Base-by-base conservation (phyloP, 1,140 invertebrate species). In the Drosophila novamexicana region DNA sequence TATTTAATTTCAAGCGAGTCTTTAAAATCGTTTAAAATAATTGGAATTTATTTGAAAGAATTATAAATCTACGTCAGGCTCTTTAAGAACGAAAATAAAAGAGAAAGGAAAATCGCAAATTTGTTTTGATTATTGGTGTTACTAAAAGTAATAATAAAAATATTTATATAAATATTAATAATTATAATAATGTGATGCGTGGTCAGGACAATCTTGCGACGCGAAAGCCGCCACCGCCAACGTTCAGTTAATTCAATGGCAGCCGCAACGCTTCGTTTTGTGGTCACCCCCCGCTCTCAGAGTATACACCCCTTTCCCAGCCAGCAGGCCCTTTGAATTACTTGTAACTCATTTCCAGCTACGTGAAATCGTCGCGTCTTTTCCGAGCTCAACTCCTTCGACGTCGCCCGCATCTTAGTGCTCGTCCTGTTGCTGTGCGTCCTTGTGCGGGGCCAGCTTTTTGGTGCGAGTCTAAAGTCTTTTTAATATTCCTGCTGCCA, bases 401-500 rank as follows among this genome's bases (percentile, higher is more conserved):
- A 34, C 56, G 29, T n/a, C 29, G 14, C 42, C n/a, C n/a, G 42
- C n/a, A 40, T 40, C 8, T 10, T 45, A 6, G 52, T 44, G 0
- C 42, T 16, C n/a, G 42, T 44, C 42, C 34, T 54, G 49, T 22
- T 36, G 50, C 50, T 36, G 36, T 59, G 18, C 29, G 57, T 72
- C 69, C 53, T 72, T 72, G 62, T 29, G 40, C 10, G n/a, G 9
- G 8, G 2, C 47, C 39, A 40, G 39, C 39, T 40, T 14, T 37
- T 22, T 12, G 49, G 18, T 40, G 64, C 32, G 66, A 32, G 37
- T 64, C 53, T 59, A 57, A 69, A 74, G 71, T 62, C 71, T 74
- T 74, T 74, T 74, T 74, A 74, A 74, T 74, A 74, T 74, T 74
- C 71, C 56, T 59, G 56, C 14, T 64, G 70, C 64, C 63, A 58